phyloP scores from a whole-genome alignment of 2,113 vertebrate genomes.

The Melanotaenia duboulayi region DNA sequence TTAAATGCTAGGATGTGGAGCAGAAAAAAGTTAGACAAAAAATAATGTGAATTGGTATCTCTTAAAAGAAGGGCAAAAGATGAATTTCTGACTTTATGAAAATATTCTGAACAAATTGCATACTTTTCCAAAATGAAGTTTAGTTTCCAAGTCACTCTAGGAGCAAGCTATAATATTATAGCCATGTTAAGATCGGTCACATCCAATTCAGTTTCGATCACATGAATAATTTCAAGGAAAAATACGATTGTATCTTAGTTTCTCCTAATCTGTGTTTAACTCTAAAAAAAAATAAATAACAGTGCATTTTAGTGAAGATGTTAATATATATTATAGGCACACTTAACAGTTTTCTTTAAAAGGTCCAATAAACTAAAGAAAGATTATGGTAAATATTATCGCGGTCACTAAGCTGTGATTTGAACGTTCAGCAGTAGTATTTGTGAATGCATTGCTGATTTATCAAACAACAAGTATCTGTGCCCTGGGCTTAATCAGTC shows the following conservation, averaged over 20 bases:
- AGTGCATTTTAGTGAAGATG: neutral
- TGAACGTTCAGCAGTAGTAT: neutral
- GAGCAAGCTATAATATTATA: neutral
- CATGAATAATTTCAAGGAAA: neutral
- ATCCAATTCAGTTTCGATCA: neutral
- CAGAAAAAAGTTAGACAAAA: conserved; percentile 48
- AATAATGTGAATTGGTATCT: conserved; percentile 42
- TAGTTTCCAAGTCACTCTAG: neutral
- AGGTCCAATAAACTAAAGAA: neutral
- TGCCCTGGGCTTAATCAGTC: neutral
- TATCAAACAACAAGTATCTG: neutral
- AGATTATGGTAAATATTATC: conserved; percentile 1
- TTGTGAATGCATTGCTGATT: neutral
- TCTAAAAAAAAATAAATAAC: neutral
- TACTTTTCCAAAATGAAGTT: neutral
- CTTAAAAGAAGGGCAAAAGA: conserved; percentile 19
- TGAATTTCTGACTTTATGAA: conserved; percentile 26
- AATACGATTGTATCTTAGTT: neutral
- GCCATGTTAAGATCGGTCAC: neutral
- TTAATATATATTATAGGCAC: neutral
- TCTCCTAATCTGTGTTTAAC: too few species aligned
- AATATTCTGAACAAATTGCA: conserved; percentile 16
- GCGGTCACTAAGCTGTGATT: neutral
- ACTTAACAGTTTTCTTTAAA: neutral
- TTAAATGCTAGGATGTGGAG: conserved; percentile 47